Conservation (phyloP, 2,888 invertebrate genomes). For the Trichogramma evanescens region DNA sequence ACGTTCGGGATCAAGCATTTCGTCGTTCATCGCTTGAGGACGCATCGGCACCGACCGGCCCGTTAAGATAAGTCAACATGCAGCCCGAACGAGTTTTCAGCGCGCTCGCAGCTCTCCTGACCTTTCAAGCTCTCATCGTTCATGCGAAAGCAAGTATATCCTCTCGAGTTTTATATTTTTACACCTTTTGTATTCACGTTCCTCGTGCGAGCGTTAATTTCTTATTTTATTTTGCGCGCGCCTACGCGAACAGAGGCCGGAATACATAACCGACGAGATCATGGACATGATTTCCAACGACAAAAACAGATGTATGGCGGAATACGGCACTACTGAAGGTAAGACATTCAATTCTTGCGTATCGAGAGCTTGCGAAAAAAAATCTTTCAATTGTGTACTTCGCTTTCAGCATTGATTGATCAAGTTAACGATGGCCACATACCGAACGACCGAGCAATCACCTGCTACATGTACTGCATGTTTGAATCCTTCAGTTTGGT, state of each 20-base stretch:
- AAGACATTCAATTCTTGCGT: neutral
- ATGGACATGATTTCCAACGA: slow-evolving; percentile 37
- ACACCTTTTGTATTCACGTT: neutral
- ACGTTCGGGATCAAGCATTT: no score
- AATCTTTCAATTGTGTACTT: neutral
- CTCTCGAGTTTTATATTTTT: no score
- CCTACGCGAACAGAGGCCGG: slow-evolving; percentile 31
- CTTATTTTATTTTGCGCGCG: neutral
- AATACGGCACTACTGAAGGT: slow-evolving; percentile 41
- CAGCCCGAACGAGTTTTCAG: no score
- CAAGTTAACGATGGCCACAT: slow-evolving; percentile 32
- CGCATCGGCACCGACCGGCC: no score
- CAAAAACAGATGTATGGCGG: slow-evolving; percentile 39
- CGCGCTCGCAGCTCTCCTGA: no score
- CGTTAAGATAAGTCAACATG: no score
- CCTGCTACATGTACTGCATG: slow-evolving; percentile 42
- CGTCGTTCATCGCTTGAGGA: no score
- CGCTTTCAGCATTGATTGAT: slow-evolving; percentile 32
- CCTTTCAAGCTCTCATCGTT: no score
- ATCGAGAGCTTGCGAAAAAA: neutral
- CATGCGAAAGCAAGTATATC: no score
- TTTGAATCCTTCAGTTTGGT: slow-evolving; percentile 40
- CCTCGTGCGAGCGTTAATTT: neutral
- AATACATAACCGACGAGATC: slow-evolving; percentile 37
- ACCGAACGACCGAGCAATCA: slow-evolving; percentile 30